Conservation (phyloP, 2,797 vertebrate species). For the Chelon labrosus region DNA sequence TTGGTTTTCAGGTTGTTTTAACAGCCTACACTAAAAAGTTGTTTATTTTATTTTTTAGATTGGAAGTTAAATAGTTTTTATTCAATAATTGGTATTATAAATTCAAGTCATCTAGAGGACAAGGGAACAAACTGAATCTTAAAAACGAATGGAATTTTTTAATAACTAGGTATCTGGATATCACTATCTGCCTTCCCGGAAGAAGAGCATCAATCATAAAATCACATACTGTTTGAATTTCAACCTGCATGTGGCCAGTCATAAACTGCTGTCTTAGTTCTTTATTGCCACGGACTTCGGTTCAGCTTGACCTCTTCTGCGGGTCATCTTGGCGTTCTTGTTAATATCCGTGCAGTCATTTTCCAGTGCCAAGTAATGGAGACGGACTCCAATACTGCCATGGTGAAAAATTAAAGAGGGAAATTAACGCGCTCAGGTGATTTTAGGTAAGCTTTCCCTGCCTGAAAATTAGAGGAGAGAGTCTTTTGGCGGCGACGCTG, state of each 20-base stretch:
- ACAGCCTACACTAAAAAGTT: background rate
- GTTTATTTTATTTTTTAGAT: background rate
- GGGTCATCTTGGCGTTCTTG: slow-evolving; percentile 39
- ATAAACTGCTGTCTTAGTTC: background rate
- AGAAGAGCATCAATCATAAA: background rate
- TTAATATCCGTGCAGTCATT: slow-evolving; percentile 59
- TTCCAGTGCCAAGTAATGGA: slow-evolving; percentile 34
- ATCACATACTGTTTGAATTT: background rate
- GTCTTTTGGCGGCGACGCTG: slow-evolving; percentile 25
- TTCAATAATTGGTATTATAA: background rate
- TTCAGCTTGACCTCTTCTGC: slow-evolving; percentile 33
- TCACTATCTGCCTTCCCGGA: background rate
- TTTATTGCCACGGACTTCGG: slow-evolving; percentile 6
- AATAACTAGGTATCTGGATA: background rate
- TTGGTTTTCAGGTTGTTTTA: slow-evolving; percentile 2
- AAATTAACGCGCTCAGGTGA: slow-evolving; percentile 52
- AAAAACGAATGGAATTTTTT: background rate
- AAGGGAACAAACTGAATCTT: background rate
- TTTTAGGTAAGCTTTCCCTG: slow-evolving; percentile 32
- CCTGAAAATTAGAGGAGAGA: slow-evolving; percentile 33
- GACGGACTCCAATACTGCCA: slow-evolving; percentile 51
- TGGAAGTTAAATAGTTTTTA: background rate
- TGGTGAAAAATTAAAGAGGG: slow-evolving; percentile 62
- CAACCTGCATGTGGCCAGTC: background rate
- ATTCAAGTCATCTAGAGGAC: background rate